Percentiles rank a stretch among this genome's conserved stretches.
phyloP scores from a whole-genome alignment of 2,888 invertebrate species.

The Netelia virgata region DNA sequence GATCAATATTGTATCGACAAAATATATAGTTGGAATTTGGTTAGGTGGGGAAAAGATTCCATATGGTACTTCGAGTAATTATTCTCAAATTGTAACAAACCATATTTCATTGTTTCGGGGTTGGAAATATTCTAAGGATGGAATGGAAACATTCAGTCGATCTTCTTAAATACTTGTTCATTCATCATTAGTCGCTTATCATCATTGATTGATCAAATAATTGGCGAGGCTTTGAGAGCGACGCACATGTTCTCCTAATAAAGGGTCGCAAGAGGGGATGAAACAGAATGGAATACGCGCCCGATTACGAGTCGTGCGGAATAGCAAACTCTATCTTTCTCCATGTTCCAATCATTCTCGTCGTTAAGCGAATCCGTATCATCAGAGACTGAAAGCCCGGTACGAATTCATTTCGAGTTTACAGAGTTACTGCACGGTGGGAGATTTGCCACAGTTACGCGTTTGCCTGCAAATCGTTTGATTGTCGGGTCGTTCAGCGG shows the following conservation, averaged over 20 bases:
- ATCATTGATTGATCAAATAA: not conserved
- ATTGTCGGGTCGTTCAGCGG: conserved; percentile 3
- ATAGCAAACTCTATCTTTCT: conserved; percentile 34
- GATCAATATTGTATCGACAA: too few relatives aligned
- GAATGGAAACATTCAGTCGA: too few relatives aligned
- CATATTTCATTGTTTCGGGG: too few relatives aligned
- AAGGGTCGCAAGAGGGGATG: too few relatives aligned
- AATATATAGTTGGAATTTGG: too few relatives aligned
- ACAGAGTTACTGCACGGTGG: conserved; percentile 25
- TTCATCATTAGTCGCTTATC: too few relatives aligned
- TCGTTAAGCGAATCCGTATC: conserved; percentile 44
- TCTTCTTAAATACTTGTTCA: too few relatives aligned
- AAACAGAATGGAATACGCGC: conserved; percentile 16
- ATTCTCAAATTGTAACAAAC: too few relatives aligned
- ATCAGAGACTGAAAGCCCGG: conserved; percentile 34
- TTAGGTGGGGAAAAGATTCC: too few relatives aligned
- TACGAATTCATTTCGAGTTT: conserved; percentile 55
- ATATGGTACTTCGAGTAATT: too few relatives aligned
- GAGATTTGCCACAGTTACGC: conserved; percentile 36
- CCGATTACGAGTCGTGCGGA: conserved; percentile 30
- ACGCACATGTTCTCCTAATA: too few relatives aligned
- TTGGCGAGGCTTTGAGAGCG: conserved; percentile 15
- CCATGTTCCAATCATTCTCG: conserved; percentile 17
- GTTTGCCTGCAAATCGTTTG: not conserved
- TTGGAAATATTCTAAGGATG: too few relatives aligned